Evolutionary conservation across 2,797 vertebrate genomes (phyloP).

Genomic region (Chelonia mydas): DNA sequence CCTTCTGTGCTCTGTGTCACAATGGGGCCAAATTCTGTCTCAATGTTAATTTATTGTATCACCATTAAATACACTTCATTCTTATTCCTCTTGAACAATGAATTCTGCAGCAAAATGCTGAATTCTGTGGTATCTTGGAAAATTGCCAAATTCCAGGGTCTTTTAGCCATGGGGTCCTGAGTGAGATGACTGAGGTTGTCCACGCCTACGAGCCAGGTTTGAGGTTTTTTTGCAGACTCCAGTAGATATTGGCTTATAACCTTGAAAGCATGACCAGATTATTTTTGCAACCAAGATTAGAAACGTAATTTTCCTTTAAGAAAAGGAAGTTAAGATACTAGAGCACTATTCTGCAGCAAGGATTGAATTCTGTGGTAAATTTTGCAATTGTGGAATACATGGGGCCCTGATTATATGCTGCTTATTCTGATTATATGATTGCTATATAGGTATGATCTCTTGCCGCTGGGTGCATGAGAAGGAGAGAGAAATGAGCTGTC

Average conservation of each 20-base stretch:
- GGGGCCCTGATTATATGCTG: not conserved
- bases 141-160: not conserved
- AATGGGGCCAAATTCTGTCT: not conserved
- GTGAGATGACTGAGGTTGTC: not conserved
- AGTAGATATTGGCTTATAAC: not conserved
- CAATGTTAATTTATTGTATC: not conserved
- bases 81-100: not conserved
- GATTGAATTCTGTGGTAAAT: not conserved
- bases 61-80: not conserved
- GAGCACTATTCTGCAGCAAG: not conserved
- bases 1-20: not conserved
- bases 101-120: not conserved
- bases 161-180: not conserved
- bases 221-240: not conserved
- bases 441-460: rapidly evolving
- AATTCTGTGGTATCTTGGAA: not conserved
- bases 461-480: not conserved
- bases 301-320: not conserved
- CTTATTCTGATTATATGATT: not conserved
- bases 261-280: not conserved
- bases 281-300: not conserved
- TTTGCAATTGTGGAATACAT: not conserved
- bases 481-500: not conserved
- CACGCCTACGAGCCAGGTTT: not conserved
- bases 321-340: not conserved